Percentiles rank a stretch among this genome's conserved stretches.
phyloP scores from a whole-genome alignment of 53 echinoderm and acorn worm genomes.

The Zoroaster sp. region DNA sequence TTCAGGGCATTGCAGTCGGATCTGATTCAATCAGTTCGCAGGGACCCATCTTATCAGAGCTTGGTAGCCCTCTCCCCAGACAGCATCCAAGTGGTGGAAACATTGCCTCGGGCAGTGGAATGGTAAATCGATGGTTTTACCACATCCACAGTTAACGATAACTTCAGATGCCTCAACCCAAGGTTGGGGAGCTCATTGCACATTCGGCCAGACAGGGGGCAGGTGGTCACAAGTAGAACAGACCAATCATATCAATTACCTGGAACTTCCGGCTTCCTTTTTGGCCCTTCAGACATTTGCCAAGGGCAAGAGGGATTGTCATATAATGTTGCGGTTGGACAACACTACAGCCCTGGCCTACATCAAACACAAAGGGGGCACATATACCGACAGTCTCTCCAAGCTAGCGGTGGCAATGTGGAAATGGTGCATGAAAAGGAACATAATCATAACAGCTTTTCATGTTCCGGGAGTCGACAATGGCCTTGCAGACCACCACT shows the following conservation, averaged over 20 bases:
- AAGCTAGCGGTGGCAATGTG: slow-evolving; percentile 48
- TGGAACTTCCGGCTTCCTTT: slow-evolving; percentile 60
- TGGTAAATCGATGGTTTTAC: slow-evolving; percentile 1
- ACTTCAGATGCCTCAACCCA: slow-evolving; percentile 59
- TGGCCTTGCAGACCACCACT: no score
- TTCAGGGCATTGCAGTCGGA: slow-evolving; percentile 20
- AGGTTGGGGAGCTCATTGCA: slow-evolving; percentile 61
- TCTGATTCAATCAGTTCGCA: slow-evolving; percentile 29
- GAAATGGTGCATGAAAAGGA: slow-evolving; percentile 65
- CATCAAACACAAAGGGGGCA: slow-evolving; percentile 76
- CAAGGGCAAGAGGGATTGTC: slow-evolving; percentile 15
- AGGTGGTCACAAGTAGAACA: slow-evolving; percentile 65
- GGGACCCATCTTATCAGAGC: slow-evolving; percentile 35
- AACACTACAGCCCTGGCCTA: slow-evolving; percentile 78
- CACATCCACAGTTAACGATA: slow-evolving; percentile 18
- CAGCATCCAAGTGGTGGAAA: slow-evolving; percentile 33
- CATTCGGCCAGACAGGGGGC: not conserved
- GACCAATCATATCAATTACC: slow-evolving; percentile 59
- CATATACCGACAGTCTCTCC: slow-evolving; percentile 19
- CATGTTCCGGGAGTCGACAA: no score
- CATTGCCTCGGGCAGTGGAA: slow-evolving; percentile 9
- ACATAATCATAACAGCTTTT: slow-evolving; percentile 65
- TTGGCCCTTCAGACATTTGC: slow-evolving; percentile 67
- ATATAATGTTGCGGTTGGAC: slow-evolving; percentile 58
- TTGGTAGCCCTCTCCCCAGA: slow-evolving; percentile 8